Conservation (phyloP, 2,888 invertebrate species). For the Balanococcus diminutus region DNA sequence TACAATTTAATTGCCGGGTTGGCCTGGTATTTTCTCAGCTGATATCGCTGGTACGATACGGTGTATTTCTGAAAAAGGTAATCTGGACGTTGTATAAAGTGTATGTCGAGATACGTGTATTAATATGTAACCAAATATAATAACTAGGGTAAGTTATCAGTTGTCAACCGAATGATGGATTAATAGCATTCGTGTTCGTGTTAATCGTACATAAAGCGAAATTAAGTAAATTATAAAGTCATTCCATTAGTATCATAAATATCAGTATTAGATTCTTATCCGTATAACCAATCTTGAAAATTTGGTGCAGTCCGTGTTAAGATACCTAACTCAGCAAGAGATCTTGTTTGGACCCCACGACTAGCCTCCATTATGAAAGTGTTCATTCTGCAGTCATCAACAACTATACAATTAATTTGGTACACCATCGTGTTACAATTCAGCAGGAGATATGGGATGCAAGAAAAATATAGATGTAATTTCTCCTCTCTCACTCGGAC, state of each 20-base stretch:
- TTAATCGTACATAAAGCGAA: slow-evolving; percentile 53
- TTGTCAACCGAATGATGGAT: slow-evolving; percentile 49
- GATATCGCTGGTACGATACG: neutral
- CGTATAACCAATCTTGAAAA: slow-evolving; percentile 26
- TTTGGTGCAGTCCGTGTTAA: slow-evolving; percentile 35
- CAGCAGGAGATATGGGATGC: slow-evolving; percentile 45
- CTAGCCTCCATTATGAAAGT: slow-evolving; percentile 49
- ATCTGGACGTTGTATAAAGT: neutral
- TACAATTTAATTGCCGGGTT: slow-evolving; percentile 20
- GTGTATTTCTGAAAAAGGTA: neutral
- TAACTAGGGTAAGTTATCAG: slow-evolving; percentile 44
- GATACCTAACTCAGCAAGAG: slow-evolving; percentile 47
- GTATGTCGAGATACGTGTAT: slow-evolving; percentile 23
- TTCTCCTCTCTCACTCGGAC: neutral
- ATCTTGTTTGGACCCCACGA: slow-evolving; percentile 50
- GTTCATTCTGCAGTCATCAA: slow-evolving; percentile 52
- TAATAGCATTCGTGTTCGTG: slow-evolving; percentile 49
- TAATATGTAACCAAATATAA: slow-evolving; percentile 15
- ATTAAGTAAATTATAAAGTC: slow-evolving; percentile 52
- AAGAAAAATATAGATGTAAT: slow-evolving; percentile 48
- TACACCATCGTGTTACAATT: slow-evolving; percentile 50
- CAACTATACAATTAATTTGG: slow-evolving; percentile 53
- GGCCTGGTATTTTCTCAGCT: no score
- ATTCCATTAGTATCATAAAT: slow-evolving; percentile 52
- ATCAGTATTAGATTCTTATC: slow-evolving; percentile 37